Conservation (phyloP, 2,888 invertebrate species). For the Stenoptilia bipunctidactyla region DNA sequence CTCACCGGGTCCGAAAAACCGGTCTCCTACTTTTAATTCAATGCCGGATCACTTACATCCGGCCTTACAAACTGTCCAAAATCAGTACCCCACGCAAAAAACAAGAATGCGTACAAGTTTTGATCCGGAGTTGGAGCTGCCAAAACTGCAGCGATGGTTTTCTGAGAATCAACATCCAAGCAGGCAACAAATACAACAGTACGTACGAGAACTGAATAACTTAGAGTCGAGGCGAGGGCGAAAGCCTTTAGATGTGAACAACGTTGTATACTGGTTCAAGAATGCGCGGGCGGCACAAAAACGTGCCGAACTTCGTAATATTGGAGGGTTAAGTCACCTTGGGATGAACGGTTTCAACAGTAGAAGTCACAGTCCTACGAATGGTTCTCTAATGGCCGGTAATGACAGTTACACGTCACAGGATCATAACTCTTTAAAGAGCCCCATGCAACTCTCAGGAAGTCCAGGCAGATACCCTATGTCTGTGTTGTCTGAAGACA, state of each 20-base stretch:
- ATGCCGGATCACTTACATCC: slow-evolving; percentile 76
- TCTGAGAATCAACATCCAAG: slow-evolving; percentile 97
- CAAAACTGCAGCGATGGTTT: slow-evolving; percentile 97
- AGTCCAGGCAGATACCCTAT: slow-evolving; percentile 72
- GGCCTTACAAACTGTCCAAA: slow-evolving; percentile 82
- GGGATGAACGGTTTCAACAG: slow-evolving; percentile 75
- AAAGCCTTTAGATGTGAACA: slow-evolving; percentile 94
- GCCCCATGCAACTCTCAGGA: slow-evolving; percentile 68
- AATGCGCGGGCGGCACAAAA: slow-evolving; percentile 97
- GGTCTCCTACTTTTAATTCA: slow-evolving; percentile 52
- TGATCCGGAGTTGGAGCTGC: slow-evolving; percentile 96
- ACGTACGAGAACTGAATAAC: slow-evolving; percentile 93
- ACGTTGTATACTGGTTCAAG: slow-evolving; percentile 98
- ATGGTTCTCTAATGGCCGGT: slow-evolving; percentile 73
- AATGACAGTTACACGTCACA: slow-evolving; percentile 72
- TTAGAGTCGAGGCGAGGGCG: slow-evolving; percentile 92
- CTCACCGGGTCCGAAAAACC: slow-evolving; percentile 64
- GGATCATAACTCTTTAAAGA: slow-evolving; percentile 74
- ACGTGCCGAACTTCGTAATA: slow-evolving; percentile 83
- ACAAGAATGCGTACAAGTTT: slow-evolving; percentile 97
- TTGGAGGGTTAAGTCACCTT: slow-evolving; percentile 71
- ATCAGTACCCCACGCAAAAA: slow-evolving; percentile 85
- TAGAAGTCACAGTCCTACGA: slow-evolving; percentile 75
- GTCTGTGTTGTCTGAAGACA: slow-evolving; percentile 78
- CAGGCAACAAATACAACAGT: slow-evolving; percentile 95